A percentile compares a stretch with the other conserved stretches of the same genome.
These are phyloP conservation scores for Pristionchus exspectatus DNA, from an alignment of 2,888 invertebrate species.

Conservation along the genomic window DNA sequence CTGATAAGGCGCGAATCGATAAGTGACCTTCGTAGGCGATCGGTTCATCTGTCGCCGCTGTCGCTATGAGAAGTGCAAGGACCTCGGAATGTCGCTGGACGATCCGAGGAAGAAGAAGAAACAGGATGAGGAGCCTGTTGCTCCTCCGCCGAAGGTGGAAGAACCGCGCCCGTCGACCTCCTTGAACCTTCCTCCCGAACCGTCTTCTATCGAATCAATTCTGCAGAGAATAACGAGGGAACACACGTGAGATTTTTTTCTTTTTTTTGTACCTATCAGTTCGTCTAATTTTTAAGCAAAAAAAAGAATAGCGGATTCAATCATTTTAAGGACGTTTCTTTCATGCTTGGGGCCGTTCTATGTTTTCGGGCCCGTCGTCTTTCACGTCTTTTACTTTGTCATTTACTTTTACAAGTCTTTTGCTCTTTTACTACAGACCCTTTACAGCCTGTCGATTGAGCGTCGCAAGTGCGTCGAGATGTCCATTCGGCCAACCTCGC, in stretches of 20 bases:
- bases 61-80: slow-evolving; percentile 22
- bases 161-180: neutral
- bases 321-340: too few species aligned
- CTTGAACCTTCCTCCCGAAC: neutral
- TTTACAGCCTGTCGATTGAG: neutral
- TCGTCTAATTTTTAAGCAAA: neutral
- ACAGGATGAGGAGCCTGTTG: neutral
- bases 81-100: slow-evolving; percentile 27
- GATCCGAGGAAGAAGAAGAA: slow-evolving; percentile 38
- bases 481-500: neutral
- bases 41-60: slow-evolving; percentile 34
- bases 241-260: neutral
- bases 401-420: too few species aligned
- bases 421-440: too few species aligned
- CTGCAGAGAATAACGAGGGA: slow-evolving; percentile 5
- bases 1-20: too few species aligned
- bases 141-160: neutral
- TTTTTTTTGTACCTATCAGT: neutral
- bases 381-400: too few species aligned
- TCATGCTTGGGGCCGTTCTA: too few species aligned
- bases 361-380: too few species aligned
- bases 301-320: too few species aligned
- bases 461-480: neutral
- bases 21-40: neutral
- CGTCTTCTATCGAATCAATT: neutral